Conservation (phyloP, 2,888 invertebrate genomes). For the Colostygia pectinataria region DNA sequence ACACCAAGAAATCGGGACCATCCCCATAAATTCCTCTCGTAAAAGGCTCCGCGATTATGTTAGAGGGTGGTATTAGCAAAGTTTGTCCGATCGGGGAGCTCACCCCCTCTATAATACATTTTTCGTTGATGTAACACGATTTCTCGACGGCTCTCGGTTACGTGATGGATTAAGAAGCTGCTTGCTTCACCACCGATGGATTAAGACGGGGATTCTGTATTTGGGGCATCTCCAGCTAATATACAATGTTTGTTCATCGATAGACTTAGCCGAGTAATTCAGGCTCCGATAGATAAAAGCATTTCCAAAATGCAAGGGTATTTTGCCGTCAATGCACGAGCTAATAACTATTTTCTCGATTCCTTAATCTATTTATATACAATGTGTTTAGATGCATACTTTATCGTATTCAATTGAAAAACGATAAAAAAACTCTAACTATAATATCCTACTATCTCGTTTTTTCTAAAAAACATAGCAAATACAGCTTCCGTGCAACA, state of each 20-base stretch:
- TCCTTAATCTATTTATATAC: no score
- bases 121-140: slow-evolving; percentile 84
- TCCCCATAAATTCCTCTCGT: slow-evolving; percentile 83
- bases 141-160: slow-evolving; percentile 82
- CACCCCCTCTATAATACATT: slow-evolving; percentile 79
- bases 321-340: slow-evolving; percentile 11
- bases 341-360: slow-evolving; percentile 5
- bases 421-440: neutral
- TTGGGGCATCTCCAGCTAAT: slow-evolving; percentile 75
- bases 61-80: slow-evolving; percentile 83
- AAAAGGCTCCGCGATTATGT: slow-evolving; percentile 83
- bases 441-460: neutral
- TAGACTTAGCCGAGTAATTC: slow-evolving; percentile 68
- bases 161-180: slow-evolving; percentile 83
- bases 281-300: slow-evolving; percentile 44
- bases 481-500: slow-evolving; percentile 27
- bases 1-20: slow-evolving; percentile 81
- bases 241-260: slow-evolving; percentile 76
- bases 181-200: slow-evolving; percentile 74
- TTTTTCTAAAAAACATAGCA: slow-evolving; percentile 18
- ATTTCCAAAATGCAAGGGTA: slow-evolving; percentile 35
- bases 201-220: slow-evolving; percentile 75
- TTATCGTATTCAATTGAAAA: no score
- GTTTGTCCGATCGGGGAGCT: slow-evolving; percentile 79
- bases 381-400: no score